Evolutionary conservation across 2,797 vertebrate genomes (phyloP).

Genomic region (Xiphorhynchus erythropygius): DNA sequence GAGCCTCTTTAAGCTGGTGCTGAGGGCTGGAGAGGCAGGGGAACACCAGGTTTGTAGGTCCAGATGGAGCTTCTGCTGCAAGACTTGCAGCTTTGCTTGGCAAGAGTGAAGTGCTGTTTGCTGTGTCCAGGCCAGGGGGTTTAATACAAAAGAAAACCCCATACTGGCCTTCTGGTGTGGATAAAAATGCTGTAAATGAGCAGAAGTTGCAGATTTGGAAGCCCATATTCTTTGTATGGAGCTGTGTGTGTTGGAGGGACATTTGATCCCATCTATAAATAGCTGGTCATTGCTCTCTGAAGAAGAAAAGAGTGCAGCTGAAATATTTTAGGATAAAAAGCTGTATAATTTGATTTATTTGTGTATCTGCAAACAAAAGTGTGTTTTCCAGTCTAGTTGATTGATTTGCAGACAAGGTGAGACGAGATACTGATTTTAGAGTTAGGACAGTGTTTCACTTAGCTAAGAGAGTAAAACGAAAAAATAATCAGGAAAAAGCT

Average conservation of each 20-base stretch:
- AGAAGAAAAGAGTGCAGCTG: not conserved
- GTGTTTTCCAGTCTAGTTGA: not conserved
- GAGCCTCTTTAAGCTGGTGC: not conserved
- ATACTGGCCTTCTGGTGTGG: not conserved
- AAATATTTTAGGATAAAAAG: not conserved
- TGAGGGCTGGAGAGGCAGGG: not conserved
- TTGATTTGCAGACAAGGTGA: not conserved
- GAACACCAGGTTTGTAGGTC: accelerated
- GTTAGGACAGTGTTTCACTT: not conserved
- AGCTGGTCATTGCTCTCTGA: not conserved
- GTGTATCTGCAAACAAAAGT: not conserved
- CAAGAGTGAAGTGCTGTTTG: not conserved
- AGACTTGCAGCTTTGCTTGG: not conserved
- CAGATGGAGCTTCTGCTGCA: not conserved
- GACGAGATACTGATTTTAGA: not conserved
- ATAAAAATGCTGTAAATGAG: not conserved
- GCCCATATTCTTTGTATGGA: not conserved
- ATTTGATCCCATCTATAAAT: constrained; percentile 41
- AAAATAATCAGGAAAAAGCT: not conserved
- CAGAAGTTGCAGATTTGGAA: not conserved
- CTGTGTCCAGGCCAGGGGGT: accelerated
- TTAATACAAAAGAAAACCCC: not conserved
- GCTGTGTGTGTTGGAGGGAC: not conserved
- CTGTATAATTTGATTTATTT: not conserved
- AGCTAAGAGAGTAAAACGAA: not conserved